Evolutionary conservation across 2,797 vertebrate genomes (phyloP).

Genomic region (Chromis chromis): DNA sequence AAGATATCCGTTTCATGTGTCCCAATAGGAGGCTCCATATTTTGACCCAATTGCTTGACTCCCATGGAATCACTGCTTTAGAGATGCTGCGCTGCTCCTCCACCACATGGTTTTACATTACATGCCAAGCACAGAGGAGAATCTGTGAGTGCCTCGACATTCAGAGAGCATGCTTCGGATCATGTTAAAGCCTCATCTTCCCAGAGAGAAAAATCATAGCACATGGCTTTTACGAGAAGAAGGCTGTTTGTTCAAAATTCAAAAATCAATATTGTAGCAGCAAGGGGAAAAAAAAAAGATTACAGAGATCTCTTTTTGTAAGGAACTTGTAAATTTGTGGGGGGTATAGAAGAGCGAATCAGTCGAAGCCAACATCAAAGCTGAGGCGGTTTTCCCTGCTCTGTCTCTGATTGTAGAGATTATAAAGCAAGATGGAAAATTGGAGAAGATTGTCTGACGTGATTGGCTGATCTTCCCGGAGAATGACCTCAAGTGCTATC

Average conservation of each 20-base stretch:
- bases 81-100: slow-evolving; percentile 52
- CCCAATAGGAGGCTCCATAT: slow-evolving; percentile 40
- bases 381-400: slow-evolving; percentile 67
- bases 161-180: slow-evolving; percentile 45
- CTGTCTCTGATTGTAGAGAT: slow-evolving; percentile 80
- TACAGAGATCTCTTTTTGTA: slow-evolving; percentile 48
- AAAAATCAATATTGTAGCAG: slow-evolving; percentile 65
- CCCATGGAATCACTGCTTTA: slow-evolving; percentile 56
- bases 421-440: slow-evolving; percentile 79
- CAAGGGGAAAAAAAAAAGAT: slow-evolving; percentile 52
- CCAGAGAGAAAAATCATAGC: slow-evolving; percentile 13
- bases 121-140: slow-evolving; percentile 45
- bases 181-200: slow-evolving; percentile 46
- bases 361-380: slow-evolving; percentile 72
- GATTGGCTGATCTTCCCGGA: slow-evolving; percentile 75
- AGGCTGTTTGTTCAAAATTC: slow-evolving; percentile 61
- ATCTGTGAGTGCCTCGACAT: slow-evolving; percentile 41
- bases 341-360: slow-evolving; percentile 56
- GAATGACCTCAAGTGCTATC: slow-evolving; percentile 81
- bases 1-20: slow-evolving; percentile 63
- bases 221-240: slow-evolving; percentile 27
- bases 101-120: slow-evolving; percentile 61
- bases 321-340: slow-evolving; percentile 54
- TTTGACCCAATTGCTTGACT: slow-evolving; percentile 70
- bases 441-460: slow-evolving; percentile 76